Evolutionary conservation across 1,140 invertebrate genomes (phyloP).

Genomic region (Araneus ventricosus): DNA sequence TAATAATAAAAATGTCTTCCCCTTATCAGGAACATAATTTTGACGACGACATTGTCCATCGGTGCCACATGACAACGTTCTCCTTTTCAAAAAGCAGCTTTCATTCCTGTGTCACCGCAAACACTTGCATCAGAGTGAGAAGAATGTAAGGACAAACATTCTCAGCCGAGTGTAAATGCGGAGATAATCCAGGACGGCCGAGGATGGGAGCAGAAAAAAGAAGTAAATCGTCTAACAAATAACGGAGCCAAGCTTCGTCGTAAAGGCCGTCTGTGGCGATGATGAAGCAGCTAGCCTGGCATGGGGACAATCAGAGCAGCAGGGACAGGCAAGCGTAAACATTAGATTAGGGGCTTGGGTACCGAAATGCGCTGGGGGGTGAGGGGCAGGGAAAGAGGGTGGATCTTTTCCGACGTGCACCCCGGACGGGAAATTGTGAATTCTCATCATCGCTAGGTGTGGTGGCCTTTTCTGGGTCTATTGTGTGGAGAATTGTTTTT

Average conservation of each 20-base stretch:
- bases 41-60: neutral
- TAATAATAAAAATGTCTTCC: neutral
- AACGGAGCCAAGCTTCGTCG: slow-evolving; percentile 3
- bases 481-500: slow-evolving; percentile 11
- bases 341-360: slow-evolving; percentile 44
- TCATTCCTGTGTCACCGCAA: slow-evolving; percentile 16
- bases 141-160: slow-evolving; percentile 26
- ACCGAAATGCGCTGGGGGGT: neutral
- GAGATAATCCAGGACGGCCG: slow-evolving; percentile 6
- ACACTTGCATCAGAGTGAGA: slow-evolving; percentile 20
- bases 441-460: slow-evolving; percentile 42
- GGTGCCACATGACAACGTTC: neutral
- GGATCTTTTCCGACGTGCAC: slow-evolving; percentile 1
- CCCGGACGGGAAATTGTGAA: slow-evolving; percentile 45
- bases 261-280: slow-evolving; percentile 44
- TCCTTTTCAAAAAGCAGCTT: neutral
- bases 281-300: slow-evolving; percentile 40
- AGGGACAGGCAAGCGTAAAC: slow-evolving; percentile 60
- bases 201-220: neutral
- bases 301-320: slow-evolving; percentile 47
- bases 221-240: slow-evolving; percentile 43
- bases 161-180: slow-evolving; percentile 19
- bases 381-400: neutral
- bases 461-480: neutral
- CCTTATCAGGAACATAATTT: neutral